Conservation (phyloP, 2,888 invertebrate genomes). For the Drosophila pegasa region DNA sequence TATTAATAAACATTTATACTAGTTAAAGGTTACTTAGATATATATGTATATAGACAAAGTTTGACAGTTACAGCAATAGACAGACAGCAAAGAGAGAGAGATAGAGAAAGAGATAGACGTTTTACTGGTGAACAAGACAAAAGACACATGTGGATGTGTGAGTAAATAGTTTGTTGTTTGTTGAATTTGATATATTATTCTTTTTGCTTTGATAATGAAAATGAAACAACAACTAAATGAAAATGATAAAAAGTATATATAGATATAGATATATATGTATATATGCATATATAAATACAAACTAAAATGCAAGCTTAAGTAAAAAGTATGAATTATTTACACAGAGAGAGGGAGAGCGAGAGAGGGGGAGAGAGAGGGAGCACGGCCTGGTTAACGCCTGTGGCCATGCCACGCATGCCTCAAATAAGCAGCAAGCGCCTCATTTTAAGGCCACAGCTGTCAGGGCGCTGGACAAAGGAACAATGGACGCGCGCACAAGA, state of each 20-base stretch:
- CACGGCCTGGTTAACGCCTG: conserved; percentile 13
- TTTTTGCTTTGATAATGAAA: conserved; percentile 62
- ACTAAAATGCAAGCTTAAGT: conserved; percentile 36
- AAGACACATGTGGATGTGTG: conserved; percentile 84
- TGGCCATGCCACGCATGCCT: conserved; percentile 66
- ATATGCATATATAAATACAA: conserved; percentile 28
- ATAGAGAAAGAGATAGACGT: conserved; percentile 43
- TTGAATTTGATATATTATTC: conserved; percentile 46
- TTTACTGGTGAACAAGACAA: conserved; percentile 84
- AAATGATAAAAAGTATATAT: conserved; percentile 19
- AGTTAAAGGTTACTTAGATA: conserved; percentile 61
- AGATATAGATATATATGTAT: conserved; percentile 1
- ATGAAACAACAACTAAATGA: conserved; percentile 52
- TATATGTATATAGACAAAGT: conserved; percentile 32
- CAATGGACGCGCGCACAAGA: conserved; percentile 71
- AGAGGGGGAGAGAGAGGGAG: conserved; percentile 8
- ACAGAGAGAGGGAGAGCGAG: conserved; percentile 13
- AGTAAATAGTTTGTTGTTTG: conserved; percentile 76
- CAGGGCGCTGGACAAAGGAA: conserved; percentile 74
- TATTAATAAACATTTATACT: conserved; percentile 69
- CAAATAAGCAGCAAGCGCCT: conserved; percentile 79
- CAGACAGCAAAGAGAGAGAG: conserved; percentile 15
- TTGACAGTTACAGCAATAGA: conserved; percentile 26
- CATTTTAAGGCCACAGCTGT: conserved; percentile 78
- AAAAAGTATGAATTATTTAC: conserved; percentile 74